Base-by-base conservation (phyloP, 2,888 invertebrate genomes). In the Hermaeophaga mercurialis region DNA sequence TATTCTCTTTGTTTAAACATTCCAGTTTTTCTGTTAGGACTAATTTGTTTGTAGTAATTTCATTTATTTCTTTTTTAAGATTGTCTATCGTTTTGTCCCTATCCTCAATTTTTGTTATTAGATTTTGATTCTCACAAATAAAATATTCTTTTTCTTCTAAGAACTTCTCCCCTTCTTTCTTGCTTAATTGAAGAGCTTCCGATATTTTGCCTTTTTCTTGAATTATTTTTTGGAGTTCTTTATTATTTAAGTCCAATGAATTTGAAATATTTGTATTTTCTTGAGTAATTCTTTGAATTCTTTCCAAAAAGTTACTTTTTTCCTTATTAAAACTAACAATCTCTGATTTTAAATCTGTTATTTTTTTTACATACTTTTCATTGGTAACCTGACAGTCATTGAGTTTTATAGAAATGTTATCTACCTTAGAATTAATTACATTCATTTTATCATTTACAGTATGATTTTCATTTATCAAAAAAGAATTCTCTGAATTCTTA, bases 101-200 rank as follows among this genome's bases (percentile, higher is more conserved):
- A n/a, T n/a, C n/a, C n/a, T n/a, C n/a, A n/a, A n/a, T 31, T n/a
- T 15, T 26, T 28, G n/a, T 24, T 3, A 15, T 19, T 47, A 56
- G 47, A 11, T 39, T 48, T 2, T 49, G 22, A 19, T 58, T 61
- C 14, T 58, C 55, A 48, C 47, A 22, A 14, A 17, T 4, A 3
- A 54, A 14, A 34, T 47, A 19, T 36, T 54, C 19, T 43, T 47
- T 52, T 36, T 55, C 48, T 31, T 14, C 11, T 1, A 43, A 8
- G 18, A 55, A 18, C 9, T 59, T 46, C 41, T 61, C 56, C 8
- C 61, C 45, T 45, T 67, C 65, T 17, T 62, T 65, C 17, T 66
- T 66, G 41, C 62, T 66, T 58, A 63, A 56, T 48, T 66, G 65
- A 7, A 66, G 48, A 1, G 64, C 65, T 33, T 62, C 64, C 36